Evolutionary conservation across 2,113 vertebrate genomes (phyloP).

Genomic region (Vanacampus margaritifer): DNA sequence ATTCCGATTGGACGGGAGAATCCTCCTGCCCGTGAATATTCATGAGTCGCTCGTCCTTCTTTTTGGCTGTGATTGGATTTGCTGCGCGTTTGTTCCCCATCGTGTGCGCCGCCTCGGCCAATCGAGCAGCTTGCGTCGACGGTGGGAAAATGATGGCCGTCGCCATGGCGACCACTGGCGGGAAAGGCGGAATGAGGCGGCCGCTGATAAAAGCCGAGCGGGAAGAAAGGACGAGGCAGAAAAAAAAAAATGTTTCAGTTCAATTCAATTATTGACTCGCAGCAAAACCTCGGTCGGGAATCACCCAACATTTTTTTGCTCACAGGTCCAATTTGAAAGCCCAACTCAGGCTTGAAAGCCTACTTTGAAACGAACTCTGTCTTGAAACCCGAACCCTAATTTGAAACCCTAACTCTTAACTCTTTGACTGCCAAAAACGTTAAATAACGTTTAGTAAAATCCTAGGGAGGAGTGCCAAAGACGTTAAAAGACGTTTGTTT

Average conservation of each 20-base stretch:
- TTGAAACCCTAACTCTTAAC: too few species aligned
- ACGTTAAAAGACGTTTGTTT: too few species aligned
- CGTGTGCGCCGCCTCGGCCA: too few species aligned
- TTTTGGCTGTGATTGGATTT: too few species aligned
- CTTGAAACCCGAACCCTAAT: background rate
- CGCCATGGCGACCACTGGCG: slow-evolving; percentile 72
- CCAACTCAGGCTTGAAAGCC: background rate
- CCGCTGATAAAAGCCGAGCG: background rate
- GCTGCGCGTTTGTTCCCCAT: too few species aligned
- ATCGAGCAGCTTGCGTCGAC: slow-evolving; percentile 9
- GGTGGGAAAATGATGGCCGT: slow-evolving; percentile 66
- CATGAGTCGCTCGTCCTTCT: slow-evolving; percentile 35
- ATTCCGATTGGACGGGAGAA: too few species aligned
- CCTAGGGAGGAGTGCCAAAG: too few species aligned
- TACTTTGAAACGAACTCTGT: too few species aligned
- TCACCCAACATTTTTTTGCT: background rate
- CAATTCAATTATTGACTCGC: slow-evolving; percentile 54
- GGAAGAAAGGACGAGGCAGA: slow-evolving; percentile 3
- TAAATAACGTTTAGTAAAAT: too few species aligned
- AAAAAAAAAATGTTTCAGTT: slow-evolving; percentile 35
- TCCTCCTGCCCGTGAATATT: background rate
- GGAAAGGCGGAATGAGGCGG: slow-evolving; percentile 11
- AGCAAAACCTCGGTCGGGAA: background rate
- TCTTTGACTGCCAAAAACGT: too few species aligned
- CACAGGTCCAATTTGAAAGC: background rate